Conservation (phyloP, 2,888 invertebrate genomes). For the Ochlodes sylvanus region DNA sequence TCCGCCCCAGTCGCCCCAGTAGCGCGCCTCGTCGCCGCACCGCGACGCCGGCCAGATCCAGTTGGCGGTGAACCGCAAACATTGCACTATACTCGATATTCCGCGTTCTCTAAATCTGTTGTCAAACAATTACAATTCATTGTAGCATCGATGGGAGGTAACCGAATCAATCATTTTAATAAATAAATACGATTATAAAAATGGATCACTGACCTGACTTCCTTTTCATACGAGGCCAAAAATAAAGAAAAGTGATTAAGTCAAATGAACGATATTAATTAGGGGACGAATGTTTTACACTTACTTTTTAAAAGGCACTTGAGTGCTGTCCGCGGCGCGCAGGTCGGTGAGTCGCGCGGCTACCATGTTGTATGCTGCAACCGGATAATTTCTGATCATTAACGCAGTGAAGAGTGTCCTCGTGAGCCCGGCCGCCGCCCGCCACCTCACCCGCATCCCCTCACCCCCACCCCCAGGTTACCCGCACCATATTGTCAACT, state of each 20-base stretch:
- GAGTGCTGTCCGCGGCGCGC: slow-evolving; percentile 97
- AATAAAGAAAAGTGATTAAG: slow-evolving; percentile 43
- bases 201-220: slow-evolving; percentile 74
- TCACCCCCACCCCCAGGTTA: slow-evolving; percentile 32
- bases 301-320: slow-evolving; percentile 99
- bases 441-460: slow-evolving; percentile 48
- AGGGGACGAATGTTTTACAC: slow-evolving; percentile 64
- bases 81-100: slow-evolving; percentile 95
- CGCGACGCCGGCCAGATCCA: slow-evolving; percentile 92
- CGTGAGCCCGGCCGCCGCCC: slow-evolving; percentile 53
- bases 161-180: background rate
- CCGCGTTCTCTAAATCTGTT: slow-evolving; percentile 96
- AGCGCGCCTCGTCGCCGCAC: slow-evolving; percentile 75
- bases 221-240: slow-evolving; percentile 60
- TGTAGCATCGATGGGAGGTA: background rate
- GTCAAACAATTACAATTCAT: slow-evolving; percentile 42
- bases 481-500: slow-evolving; percentile 84
- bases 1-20: slow-evolving; percentile 52
- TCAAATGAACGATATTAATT: slow-evolving; percentile 24
- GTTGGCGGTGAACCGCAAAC: slow-evolving; percentile 84
- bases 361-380: slow-evolving; percentile 99
- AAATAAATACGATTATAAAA: background rate
- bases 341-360: slow-evolving; percentile 97
- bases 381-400: slow-evolving; percentile 88
- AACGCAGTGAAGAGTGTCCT: slow-evolving; percentile 68